phyloP scores from a whole-genome alignment of 1,140 invertebrate genomes.

The Caenorhabditis inopinata region DNA sequence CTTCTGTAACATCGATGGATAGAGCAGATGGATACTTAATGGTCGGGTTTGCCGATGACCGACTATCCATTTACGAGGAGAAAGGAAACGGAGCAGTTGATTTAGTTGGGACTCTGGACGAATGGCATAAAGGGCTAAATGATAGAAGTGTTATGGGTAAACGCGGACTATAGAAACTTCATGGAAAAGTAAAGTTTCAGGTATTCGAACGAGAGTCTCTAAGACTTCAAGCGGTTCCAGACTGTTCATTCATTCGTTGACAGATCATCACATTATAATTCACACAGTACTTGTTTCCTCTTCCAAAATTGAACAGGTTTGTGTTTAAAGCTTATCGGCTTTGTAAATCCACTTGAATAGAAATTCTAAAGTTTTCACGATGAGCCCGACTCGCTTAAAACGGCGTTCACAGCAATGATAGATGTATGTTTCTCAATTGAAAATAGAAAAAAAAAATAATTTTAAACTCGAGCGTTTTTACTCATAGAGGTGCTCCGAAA shows the following conservation, averaged over 20 bases:
- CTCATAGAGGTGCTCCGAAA: too few relatives aligned
- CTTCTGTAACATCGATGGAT: conserved; percentile 25
- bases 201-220: not conserved
- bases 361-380: too few relatives aligned
- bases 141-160: not conserved
- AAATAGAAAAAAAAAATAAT: too few relatives aligned
- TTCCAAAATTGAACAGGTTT: not conserved
- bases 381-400: too few relatives aligned
- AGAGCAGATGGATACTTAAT: conserved; percentile 15
- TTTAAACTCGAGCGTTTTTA: too few relatives aligned
- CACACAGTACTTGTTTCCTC: not conserved
- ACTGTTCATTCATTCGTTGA: conserved; percentile 37
- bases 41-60: conserved; percentile 33
- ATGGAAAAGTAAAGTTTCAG: not conserved
- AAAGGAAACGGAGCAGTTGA: conserved; percentile 32
- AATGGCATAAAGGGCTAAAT: not conserved
- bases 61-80: conserved; percentile 36
- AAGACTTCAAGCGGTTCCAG: conserved; percentile 1
- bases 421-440: too few relatives aligned
- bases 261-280: not conserved
- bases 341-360: too few relatives aligned
- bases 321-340: too few relatives aligned
- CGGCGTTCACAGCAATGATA: too few relatives aligned
- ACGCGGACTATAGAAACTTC: not conserved
- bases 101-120: not conserved